Evolutionary conservation across 2,888 invertebrate species (phyloP).

Genomic region (Melieria picta): DNA sequence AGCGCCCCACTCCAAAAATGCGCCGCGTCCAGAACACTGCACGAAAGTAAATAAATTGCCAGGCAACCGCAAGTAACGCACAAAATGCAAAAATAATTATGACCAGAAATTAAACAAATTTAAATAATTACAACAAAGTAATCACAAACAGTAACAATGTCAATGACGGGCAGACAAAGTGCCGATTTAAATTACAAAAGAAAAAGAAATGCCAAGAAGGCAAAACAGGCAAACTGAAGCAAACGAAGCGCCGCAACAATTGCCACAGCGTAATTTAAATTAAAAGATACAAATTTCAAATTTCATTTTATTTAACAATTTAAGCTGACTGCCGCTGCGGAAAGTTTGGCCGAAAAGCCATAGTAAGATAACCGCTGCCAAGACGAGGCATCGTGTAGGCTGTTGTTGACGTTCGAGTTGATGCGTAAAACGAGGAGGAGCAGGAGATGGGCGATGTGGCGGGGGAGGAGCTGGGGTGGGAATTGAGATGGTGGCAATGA

Average conservation of each 20-base stretch:
- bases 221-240: background rate
- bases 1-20: no score
- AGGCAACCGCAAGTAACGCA: slow-evolving; percentile 11
- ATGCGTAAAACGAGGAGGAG: no score
- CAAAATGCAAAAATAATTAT: slow-evolving; percentile 18
- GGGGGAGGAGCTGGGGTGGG: no score
- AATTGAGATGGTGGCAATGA: no score
- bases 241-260: background rate
- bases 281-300: slow-evolving; percentile 21
- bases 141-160: slow-evolving; percentile 8
- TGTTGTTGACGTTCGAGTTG: no score
- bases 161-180: background rate
- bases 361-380: no score
- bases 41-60: background rate
- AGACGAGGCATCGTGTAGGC: no score
- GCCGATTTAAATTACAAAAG: background rate
- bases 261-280: slow-evolving; percentile 15
- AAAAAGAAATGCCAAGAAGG: background rate
- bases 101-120: slow-evolving; percentile 19
- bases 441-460: no score
- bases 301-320: slow-evolving; percentile 30
- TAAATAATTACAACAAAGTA: slow-evolving; percentile 5
- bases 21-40: no score
- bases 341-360: background rate
- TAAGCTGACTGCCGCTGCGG: slow-evolving; percentile 5